Conservation (phyloP, 2,797 vertebrate genomes). For the Acanthurus leucopareius region DNA sequence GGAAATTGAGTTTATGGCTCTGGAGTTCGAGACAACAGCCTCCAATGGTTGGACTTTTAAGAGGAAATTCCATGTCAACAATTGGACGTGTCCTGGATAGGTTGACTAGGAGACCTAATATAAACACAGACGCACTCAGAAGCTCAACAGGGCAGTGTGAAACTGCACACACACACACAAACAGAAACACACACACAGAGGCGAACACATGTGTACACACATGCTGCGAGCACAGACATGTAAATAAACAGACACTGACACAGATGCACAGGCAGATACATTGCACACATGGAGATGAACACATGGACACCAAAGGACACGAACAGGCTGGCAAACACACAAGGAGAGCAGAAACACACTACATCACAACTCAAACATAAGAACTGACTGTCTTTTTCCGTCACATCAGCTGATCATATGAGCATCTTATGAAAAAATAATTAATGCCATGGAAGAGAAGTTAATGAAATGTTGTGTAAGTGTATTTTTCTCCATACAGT, state of each 20-base stretch:
- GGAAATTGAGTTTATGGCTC: constrained; percentile 82
- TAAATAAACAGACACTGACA: constrained; percentile 50
- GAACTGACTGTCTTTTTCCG: background rate
- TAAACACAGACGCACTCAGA: constrained; percentile 30
- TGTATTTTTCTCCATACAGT: background rate
- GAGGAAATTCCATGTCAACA: constrained; percentile 53
- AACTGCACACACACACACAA: constrained; percentile 2
- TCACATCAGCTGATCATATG: constrained; percentile 1
- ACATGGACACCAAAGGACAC: constrained; percentile 36
- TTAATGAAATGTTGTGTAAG: background rate
- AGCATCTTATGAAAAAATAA: background rate
- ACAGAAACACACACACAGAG: background rate
- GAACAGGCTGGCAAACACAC: constrained; percentile 38
- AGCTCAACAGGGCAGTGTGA: constrained; percentile 3
- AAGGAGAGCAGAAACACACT: constrained; percentile 9
- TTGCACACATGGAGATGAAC: constrained; percentile 39
- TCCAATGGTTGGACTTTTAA: constrained; percentile 49
- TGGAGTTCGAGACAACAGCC: constrained; percentile 67
- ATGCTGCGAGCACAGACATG: constrained; percentile 18
- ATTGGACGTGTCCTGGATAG: constrained; percentile 39
- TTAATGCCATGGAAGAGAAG: background rate
- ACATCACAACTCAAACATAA: constrained; percentile 23
- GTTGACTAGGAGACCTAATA: constrained; percentile 37
- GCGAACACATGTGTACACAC: constrained; percentile 16
- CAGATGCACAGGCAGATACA: constrained; percentile 52